Base-by-base conservation (phyloP, 2,797 vertebrate genomes). In the Sparus aurata region DNA sequence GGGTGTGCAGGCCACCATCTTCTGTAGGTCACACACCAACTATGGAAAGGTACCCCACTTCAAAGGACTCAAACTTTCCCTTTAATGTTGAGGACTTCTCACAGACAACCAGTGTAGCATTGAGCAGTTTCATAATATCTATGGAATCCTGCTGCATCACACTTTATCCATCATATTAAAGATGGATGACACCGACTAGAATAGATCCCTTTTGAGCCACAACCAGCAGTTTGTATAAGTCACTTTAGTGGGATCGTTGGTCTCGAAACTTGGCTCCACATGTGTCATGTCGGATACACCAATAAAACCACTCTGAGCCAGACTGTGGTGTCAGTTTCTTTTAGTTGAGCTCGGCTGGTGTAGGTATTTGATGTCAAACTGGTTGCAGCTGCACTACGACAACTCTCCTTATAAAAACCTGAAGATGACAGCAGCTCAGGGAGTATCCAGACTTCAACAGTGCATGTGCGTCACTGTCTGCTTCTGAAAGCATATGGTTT, bases 311-410 rank as follows among this genome's bases (percentile, higher is more conserved):
- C 66, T 30, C 11, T 38, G 63, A 72, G 61, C 23, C 73, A 1
- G 20, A 52, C 62, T 54, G 53, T 47, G 71, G 58, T 38, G 16
- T 69, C 60, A 18, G 20, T 77, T 53, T 27, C 55, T 71, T 61
- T 54, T 43, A 52, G 18, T 70, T 84, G 11, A 74, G 22, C 53
- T 64, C 10, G 17, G 22, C 23, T 60, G 60, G 22, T 52, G 1
- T 27, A 66, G 30, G 23, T 3, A 20, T 74, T 64, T 85, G 1
- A 70, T 71, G 79, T 74, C 75, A 85, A 86, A 86, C 76, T 63
- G 45, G 80, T 64, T 71, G 67, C 87, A 91, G 86, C 86, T 87
- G 84, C 64, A 15, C 27, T 1, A 1, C 57, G 12, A 60, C 23
- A 69, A 22, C 30, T 22, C 60, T 15, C 61, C 53, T 25, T 18